Percentiles rank a stretch among this genome's conserved stretches.
phyloP scores from a whole-genome alignment of 2,113 vertebrate species.

The Elanus axillaris region DNA sequence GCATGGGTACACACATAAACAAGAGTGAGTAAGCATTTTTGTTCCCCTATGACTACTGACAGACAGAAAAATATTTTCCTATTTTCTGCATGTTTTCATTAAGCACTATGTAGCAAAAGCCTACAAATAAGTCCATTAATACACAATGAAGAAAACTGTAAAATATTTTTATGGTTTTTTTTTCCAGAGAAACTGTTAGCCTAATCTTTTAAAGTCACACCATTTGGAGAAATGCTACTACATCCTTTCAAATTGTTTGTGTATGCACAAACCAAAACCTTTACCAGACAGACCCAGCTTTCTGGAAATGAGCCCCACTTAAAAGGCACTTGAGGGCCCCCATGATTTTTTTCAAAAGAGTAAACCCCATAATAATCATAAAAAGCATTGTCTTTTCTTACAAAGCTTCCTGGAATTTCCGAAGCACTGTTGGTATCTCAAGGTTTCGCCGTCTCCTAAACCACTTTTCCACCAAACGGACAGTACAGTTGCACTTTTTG shows the following conservation, averaged over 20 bases:
- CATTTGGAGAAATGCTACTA: neutral
- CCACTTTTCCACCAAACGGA: constrained; percentile 87
- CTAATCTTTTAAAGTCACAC: neutral
- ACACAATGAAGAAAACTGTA: neutral
- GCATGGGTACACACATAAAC: neutral
- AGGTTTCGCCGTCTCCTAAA: constrained; percentile 84
- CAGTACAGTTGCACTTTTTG: constrained; percentile 85
- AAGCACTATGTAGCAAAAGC: neutral
- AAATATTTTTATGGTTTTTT: neutral
- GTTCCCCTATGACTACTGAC: neutral
- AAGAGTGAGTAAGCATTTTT: neutral
- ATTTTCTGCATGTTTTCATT: neutral
- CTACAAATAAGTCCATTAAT: neutral
- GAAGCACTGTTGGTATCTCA: constrained; percentile 83
- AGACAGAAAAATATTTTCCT: neutral
- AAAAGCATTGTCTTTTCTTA: constrained; percentile 55
- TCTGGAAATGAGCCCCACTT: neutral
- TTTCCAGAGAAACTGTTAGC: neutral
- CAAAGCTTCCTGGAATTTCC: constrained; percentile 93
- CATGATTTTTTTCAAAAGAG: neutral
- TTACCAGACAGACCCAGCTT: neutral
- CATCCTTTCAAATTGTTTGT: neutral
- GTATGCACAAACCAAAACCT: neutral
- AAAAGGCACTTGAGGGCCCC: neutral
- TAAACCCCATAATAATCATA: neutral